Base-by-base conservation (phyloP, 2,888 invertebrate genomes). In the Ectemnius cavifrons region DNA sequence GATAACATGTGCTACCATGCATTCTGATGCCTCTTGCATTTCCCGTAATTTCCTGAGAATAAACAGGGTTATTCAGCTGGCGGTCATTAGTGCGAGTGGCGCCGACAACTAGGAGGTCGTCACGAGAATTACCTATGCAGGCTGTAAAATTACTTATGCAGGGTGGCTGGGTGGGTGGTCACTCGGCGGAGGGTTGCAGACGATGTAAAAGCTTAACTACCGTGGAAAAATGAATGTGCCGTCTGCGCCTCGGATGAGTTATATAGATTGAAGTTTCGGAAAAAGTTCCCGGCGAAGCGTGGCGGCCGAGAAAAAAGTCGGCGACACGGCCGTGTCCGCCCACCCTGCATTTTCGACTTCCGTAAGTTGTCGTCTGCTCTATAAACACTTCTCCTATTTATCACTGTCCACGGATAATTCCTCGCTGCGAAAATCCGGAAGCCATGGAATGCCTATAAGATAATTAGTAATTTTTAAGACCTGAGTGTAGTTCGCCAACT, bases 161-260 rank as follows among this genome's bases (percentile, higher is more conserved):
- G 79, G 76, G 76, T 70, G 73, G 73, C 23, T 37, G 78, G 67
- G 78, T 72, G 76, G 78, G 72, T 78, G 37, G 37, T 11, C 37
- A 37, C 37, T 37, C 37, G 79, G 73, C 66, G 71, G 71, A 78
- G 83, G 75, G 81, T 77, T 74, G 83, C 79, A 66, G 81, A 74
- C 79, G 81, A 83, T 81, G 83, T 83, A 81, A 81, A 82, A 80
- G 81, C 83, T 82, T 76, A 82, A 82, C 82, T 82, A 81, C 83
- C 81, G 83, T 83, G 81, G 79, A 82, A 79, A 82, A 83, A 83
- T 81, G 78, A 79, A 83, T 79, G 81, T 67, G 79, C 83, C 80
- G 80, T 83, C 82, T 79, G 82, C 77, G 69, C 71, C 64, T 37
- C 28, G 81, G 67, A 73, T 75, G 81, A 76, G 73, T 78, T 77